Evolutionary conservation across 2,113 vertebrate species (phyloP).

Genomic region (Caloenas nicobarica): DNA sequence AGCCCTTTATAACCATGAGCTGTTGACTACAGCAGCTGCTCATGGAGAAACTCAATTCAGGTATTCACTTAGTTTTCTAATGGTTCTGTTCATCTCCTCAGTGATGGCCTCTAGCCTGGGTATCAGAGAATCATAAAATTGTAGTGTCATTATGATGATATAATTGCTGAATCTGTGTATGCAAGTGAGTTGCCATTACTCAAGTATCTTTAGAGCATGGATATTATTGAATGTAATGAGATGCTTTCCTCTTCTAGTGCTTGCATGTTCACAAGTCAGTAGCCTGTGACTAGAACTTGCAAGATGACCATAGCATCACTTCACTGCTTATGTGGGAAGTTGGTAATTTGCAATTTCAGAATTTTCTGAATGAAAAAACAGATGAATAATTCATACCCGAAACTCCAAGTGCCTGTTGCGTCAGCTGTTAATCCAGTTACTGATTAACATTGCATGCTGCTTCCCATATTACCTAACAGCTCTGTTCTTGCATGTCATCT

Average conservation of each 20-base stretch:
- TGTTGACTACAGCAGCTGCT: background rate
- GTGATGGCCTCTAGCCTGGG: background rate
- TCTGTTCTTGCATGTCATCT: background rate
- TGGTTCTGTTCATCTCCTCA: background rate
- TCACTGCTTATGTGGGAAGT: background rate
- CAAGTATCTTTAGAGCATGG: background rate
- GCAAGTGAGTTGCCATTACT: background rate
- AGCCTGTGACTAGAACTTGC: background rate
- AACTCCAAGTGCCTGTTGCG: background rate
- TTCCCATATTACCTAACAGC: conserved; percentile 3
- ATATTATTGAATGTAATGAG: background rate
- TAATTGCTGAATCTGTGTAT: background rate
- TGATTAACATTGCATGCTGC: background rate
- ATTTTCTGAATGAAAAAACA: conserved; percentile 32
- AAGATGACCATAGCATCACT: background rate
- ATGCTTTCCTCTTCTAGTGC: background rate
- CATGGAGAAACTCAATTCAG: conserved; percentile 40
- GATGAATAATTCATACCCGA: background rate
- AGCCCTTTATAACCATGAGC: background rate
- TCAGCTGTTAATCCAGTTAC: conserved; percentile 21
- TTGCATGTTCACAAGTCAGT: background rate
- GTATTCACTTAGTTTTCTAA: background rate
- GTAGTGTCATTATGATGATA: background rate
- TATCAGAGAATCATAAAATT: too few species aligned
- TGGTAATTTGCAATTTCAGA: background rate